Percentiles rank a stretch among this genome's conserved stretches.
Conservation (phyloP, 2,888 invertebrate species). For the Rhagonycha lutea region DNA sequence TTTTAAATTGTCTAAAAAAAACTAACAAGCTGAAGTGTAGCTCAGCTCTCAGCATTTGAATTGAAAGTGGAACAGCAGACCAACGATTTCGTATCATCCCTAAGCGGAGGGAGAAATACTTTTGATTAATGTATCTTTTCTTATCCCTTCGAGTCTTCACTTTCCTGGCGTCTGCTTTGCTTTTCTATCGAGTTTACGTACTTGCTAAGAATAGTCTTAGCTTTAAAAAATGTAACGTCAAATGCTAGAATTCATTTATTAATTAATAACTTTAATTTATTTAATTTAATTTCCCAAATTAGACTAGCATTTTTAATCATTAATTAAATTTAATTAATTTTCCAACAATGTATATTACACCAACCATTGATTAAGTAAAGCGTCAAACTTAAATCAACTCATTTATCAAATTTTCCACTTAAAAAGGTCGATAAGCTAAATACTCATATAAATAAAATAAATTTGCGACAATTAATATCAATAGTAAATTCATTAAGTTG, state of each 20-base stretch:
- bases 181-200: slow-evolving; percentile 23
- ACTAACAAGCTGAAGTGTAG: slow-evolving; percentile 15
- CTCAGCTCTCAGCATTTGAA: slow-evolving; percentile 31
- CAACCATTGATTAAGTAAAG: neutral
- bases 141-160: slow-evolving; percentile 37
- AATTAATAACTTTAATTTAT: neutral
- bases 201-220: slow-evolving; percentile 17
- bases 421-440: neutral
- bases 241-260: neutral
- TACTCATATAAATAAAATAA: neutral
- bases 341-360: neutral
- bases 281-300: neutral
- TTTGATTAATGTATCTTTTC: slow-evolving; percentile 41
- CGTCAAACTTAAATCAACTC: neutral
- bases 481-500: neutral
- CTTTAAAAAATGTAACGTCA: slow-evolving; percentile 4
- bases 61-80: slow-evolving; percentile 32
- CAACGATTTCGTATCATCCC: slow-evolving; percentile 36
- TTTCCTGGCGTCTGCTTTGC: slow-evolving; percentile 32
- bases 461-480: neutral
- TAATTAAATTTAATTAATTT: neutral
- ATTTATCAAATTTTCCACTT: neutral
- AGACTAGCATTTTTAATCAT: neutral
- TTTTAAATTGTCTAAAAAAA: slow-evolving; percentile 12
- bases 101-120: slow-evolving; percentile 34